These are phyloP conservation scores for Scaptomyza montana DNA, from an alignment of 1,140 invertebrate species.

Conservation along the genomic window DNA sequence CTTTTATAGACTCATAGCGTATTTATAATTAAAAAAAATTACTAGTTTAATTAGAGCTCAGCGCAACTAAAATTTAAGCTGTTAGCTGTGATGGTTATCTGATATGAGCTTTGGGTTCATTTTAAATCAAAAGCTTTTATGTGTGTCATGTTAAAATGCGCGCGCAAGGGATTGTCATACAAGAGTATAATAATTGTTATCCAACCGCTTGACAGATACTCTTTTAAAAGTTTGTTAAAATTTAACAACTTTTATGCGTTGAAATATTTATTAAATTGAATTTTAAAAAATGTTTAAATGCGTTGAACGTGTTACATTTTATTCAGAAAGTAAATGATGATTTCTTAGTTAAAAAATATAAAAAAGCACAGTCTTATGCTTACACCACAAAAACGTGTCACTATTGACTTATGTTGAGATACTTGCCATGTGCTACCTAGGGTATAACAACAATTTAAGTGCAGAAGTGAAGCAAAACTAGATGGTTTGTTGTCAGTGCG, in stretches of 20 bases:
- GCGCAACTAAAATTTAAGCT: too few relatives aligned
- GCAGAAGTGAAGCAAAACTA: conserved; percentile 16
- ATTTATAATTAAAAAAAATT: too few relatives aligned
- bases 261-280: background rate
- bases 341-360: background rate
- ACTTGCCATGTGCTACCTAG: background rate
- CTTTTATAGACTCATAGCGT: too few relatives aligned
- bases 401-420: background rate
- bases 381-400: background rate
- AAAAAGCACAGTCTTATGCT: background rate
- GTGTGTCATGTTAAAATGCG: background rate
- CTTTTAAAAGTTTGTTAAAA: background rate
- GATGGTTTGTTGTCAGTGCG: conserved; percentile 18
- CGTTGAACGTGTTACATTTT: background rate
- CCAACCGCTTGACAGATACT: background rate
- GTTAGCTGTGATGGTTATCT: too few relatives aligned
- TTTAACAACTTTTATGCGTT: background rate
- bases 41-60: too few relatives aligned
- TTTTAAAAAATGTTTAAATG: background rate
- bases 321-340: background rate
- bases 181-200: background rate
- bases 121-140: background rate
- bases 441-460: conserved; percentile 22
- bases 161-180: background rate
- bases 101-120: too few relatives aligned